Evolutionary conservation across 2,888 invertebrate species (phyloP).

Genomic region (Choristoneura rosaceana): DNA sequence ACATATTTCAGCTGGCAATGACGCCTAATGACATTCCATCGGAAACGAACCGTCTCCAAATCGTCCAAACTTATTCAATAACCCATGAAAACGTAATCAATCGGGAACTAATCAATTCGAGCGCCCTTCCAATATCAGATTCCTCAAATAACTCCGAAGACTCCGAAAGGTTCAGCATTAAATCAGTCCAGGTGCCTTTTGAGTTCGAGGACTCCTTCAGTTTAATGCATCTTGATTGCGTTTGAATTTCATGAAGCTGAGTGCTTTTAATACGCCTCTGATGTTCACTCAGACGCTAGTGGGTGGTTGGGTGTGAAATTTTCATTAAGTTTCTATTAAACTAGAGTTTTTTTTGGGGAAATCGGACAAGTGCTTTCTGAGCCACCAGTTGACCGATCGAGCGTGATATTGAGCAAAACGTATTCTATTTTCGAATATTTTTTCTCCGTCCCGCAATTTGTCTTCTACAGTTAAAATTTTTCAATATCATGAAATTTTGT

Average conservation of each 20-base stretch:
- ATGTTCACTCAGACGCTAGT: background rate
- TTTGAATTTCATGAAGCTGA: conserved; percentile 63
- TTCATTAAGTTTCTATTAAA: background rate
- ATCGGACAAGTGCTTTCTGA: too few relatives aligned
- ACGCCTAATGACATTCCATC: too few relatives aligned
- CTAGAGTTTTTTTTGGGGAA: too few relatives aligned
- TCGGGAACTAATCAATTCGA: conserved; percentile 8
- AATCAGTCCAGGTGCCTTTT: conserved; percentile 53
- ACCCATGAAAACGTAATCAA: conserved; percentile 24
- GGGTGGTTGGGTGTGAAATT: background rate
- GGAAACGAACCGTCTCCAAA: too few relatives aligned
- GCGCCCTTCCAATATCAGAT: conserved; percentile 36
- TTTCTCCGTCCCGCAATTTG: too few relatives aligned
- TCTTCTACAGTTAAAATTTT: too few relatives aligned
- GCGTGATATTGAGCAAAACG: too few relatives aligned
- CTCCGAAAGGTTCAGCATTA: conserved; percentile 59
- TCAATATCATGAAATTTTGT: too few relatives aligned
- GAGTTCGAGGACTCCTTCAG: conserved; percentile 47
- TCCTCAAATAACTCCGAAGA: conserved; percentile 41
- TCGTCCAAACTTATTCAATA: conserved; percentile 35
- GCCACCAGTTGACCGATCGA: too few relatives aligned
- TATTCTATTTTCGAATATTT: too few relatives aligned
- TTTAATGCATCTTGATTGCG: conserved; percentile 66
- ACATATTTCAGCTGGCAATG: too few relatives aligned
- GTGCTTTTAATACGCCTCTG: conserved; percentile 37